These are phyloP conservation scores for Hemithea aestivaria DNA, from an alignment of 2,888 invertebrate species.

Conservation along the genomic window DNA sequence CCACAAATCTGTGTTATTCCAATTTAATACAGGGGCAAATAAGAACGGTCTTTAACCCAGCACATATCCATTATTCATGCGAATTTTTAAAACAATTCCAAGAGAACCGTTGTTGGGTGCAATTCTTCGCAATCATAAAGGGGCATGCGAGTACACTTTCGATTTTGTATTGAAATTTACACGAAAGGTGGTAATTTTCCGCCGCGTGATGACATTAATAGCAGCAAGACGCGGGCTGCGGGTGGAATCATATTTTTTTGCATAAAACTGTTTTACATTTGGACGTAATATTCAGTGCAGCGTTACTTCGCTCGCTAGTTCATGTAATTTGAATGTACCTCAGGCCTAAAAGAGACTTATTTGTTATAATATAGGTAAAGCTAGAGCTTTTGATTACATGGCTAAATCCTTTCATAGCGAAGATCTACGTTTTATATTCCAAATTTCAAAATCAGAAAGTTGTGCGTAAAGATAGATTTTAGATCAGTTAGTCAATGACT, in stretches of 20 bases:
- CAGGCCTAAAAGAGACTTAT: no score
- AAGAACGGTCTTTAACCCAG: constrained; percentile 47
- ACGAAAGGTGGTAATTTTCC: constrained; percentile 73
- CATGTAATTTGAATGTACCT: not conserved
- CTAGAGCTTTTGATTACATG: no score
- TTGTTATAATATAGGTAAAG: no score
- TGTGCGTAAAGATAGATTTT: no score
- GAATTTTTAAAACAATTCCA: constrained; percentile 50
- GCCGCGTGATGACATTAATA: constrained; percentile 69
- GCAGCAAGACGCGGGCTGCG: constrained; percentile 44
- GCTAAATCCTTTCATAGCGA: no score
- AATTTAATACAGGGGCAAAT: constrained; percentile 46
- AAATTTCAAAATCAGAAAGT: no score
- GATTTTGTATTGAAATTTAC: constrained; percentile 67
- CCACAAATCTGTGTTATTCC: constrained; percentile 47
- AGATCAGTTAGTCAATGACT: no score
- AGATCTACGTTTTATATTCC: no score
- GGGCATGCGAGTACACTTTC: constrained; percentile 52
- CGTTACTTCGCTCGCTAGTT: constrained; percentile 51
- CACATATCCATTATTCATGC: constrained; percentile 61
- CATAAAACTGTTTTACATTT: constrained; percentile 56
- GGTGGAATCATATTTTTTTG: constrained; percentile 59
- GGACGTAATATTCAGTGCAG: constrained; percentile 37
- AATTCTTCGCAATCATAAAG: constrained; percentile 51
- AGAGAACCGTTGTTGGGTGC: constrained; percentile 47